These are phyloP conservation scores for Clitarchus hookeri DNA, from an alignment of 2,888 invertebrate genomes.

Conservation along the genomic window DNA sequence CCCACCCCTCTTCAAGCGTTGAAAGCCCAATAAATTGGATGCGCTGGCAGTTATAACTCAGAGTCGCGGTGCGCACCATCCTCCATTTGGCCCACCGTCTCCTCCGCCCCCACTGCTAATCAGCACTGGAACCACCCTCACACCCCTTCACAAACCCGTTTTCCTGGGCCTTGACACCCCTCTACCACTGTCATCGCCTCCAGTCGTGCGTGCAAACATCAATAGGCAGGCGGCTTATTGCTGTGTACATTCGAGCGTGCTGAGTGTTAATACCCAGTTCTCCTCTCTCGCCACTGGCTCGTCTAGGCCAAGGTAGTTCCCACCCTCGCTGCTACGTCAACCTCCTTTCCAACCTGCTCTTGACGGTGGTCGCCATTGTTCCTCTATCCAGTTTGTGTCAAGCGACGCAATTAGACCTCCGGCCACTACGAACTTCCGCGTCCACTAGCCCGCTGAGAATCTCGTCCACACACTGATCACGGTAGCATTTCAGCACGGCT, in stretches of 20 bases:
- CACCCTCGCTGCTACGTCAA: neutral
- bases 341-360: neutral
- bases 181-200: neutral
- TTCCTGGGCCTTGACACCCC: no score
- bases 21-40: constrained; percentile 2
- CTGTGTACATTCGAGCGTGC: neutral
- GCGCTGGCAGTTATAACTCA: neutral
- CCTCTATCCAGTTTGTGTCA: neutral
- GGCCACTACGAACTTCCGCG: neutral
- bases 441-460: neutral
- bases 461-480: no score
- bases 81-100: neutral
- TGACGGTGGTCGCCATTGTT: neutral
- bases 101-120: neutral
- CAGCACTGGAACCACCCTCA: no score
- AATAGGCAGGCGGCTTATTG: neutral
- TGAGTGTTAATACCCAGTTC: neutral
- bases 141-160: no score
- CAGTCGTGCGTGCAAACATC: neutral
- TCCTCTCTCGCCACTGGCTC: neutral
- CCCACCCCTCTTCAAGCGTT: neutral
- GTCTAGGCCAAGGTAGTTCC: no score
- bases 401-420: constrained; percentile 6
- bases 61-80: neutral
- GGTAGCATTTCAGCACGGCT: no score